Base-by-base conservation (phyloP, 37 sponge, comb jelly and placozoan genomes). In the Amphimedon queenslandica region DNA sequence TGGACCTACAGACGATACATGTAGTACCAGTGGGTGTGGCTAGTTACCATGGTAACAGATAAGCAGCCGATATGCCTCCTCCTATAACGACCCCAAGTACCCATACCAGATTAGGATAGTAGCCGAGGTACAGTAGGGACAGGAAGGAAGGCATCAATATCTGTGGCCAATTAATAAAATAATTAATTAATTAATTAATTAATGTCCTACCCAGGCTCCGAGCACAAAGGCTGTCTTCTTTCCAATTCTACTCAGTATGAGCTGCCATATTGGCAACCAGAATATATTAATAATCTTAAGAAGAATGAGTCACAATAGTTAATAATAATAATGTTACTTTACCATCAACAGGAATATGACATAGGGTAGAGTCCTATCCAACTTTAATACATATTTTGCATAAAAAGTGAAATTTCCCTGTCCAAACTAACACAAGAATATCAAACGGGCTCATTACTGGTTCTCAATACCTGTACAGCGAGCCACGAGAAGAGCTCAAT, bases 21-120 rank as follows among this genome's bases (percentile, higher is more conserved):
- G n/a, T n/a, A n/a, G n/a, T n/a, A n/a, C n/a, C n/a, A n/a, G n/a
- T n/a, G n/a, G 8, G 2, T 69, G 21, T 40, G 24, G 34, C 23
- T 20, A 28, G 77, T 82, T 66, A 92, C 95, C 95, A 94, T 81
- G 95, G 91, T 3, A 87, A 29, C 37, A 94, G 74, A 55, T 87
- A 94, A 16, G 78, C 65, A 39, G 75, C 55, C 2, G 86, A 64
- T 24, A 81, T 73, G 8, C 95, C 95, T 61, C 77, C 43, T 67
- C 88, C 95, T 20, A 57, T 40, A 47, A 90, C 0, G 16, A 80
- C 55, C 0, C 76, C 84, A 31, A 87, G 3, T 3, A 66, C 33
- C 37, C 80, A 90, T 10, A 83, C 42, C n/a, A 53, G 1, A 21
- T 57, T 53, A 18, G 75, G 29, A 3, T 55, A 16, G 56, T 64